Conservation (phyloP, 2,888 invertebrate genomes). For the Camponotus fellah region DNA sequence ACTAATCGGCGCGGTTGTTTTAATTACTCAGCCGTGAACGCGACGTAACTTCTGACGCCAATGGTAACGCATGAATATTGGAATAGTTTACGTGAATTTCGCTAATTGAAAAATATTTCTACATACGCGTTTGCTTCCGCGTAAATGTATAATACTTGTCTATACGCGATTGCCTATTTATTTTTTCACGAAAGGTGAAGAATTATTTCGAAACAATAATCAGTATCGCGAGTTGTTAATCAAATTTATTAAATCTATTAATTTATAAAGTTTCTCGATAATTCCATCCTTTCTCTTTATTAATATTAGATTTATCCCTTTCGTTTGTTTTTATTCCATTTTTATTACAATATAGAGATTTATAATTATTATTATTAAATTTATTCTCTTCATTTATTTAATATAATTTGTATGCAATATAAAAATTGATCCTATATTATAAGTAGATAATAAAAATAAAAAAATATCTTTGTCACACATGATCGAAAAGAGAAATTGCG, state of each 20-base stretch:
- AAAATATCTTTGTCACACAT: not conserved
- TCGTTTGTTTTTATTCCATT: not conserved
- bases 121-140: no score
- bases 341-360: no score
- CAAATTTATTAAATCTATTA: not conserved
- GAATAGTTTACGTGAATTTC: slow-evolving; percentile 51
- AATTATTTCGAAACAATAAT: not conserved
- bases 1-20: slow-evolving; percentile 62
- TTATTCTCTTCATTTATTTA: not conserved
- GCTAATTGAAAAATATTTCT: slow-evolving; percentile 42
- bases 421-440: not conserved
- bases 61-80: slow-evolving; percentile 50
- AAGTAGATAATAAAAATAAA: not conserved
- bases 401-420: not conserved
- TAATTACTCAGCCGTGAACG: slow-evolving; percentile 55
- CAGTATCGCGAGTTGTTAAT: not conserved
- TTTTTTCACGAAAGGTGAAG: not conserved
- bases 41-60: slow-evolving; percentile 26
- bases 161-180: not conserved
- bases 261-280: not conserved
- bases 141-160: no score
- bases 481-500: slow-evolving; percentile 35
- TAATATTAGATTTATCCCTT: not conserved
- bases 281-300: not conserved
- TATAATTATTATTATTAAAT: no score